phyloP scores from a whole-genome alignment of 2,797 vertebrate species.

The Heliangelus exortis region DNA sequence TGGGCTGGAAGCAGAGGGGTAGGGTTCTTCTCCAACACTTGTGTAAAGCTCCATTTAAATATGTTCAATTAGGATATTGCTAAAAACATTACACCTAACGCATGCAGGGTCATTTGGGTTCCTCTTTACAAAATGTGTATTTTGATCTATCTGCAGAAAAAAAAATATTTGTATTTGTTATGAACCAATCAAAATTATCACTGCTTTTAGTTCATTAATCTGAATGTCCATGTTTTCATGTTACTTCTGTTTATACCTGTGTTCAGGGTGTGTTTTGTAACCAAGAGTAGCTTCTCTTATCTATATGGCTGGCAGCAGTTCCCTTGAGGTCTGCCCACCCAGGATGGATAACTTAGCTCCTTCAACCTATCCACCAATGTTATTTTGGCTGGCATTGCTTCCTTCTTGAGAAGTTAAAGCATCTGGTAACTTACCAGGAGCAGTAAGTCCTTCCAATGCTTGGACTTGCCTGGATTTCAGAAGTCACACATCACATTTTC shows the following conservation, averaged over 20 bases:
- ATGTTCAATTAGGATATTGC: background rate
- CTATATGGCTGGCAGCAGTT: background rate
- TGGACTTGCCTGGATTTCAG: background rate
- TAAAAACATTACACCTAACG: background rate
- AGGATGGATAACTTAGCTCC: background rate
- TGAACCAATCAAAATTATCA: background rate
- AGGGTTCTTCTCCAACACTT: background rate
- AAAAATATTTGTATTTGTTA: background rate
- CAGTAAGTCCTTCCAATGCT: background rate
- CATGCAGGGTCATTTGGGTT: background rate
- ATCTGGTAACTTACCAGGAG: background rate
- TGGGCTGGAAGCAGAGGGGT: background rate
- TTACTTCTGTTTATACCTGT: background rate
- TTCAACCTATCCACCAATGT: background rate
- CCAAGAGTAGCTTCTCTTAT: background rate
- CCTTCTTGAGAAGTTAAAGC: background rate
- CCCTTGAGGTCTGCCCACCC: background rate
- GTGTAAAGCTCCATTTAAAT: background rate
- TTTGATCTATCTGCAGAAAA: background rate
- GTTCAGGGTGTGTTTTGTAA: background rate
- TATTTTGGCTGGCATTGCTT: background rate
- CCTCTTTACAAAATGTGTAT: background rate
- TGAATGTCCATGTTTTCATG: background rate
- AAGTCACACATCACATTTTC: background rate
- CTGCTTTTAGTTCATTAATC: background rate